phyloP scores from a whole-genome alignment of 2,113 vertebrate genomes.

The Xenopus laevis region DNA sequence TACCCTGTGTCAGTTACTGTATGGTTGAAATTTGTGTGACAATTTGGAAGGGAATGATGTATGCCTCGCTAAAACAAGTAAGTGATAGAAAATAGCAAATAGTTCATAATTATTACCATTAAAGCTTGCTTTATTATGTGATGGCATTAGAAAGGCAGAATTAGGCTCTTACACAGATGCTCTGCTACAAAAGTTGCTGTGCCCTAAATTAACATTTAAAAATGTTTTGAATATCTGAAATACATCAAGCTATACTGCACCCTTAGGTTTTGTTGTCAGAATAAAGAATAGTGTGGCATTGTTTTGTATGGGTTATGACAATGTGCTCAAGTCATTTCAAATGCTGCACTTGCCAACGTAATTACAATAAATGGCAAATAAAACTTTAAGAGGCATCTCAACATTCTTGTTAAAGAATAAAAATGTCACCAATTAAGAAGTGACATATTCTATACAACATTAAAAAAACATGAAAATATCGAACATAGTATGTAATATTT shows the following conservation, averaged over 20 bases:
- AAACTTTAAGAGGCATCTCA: too few relatives aligned
- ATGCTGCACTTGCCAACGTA: too few relatives aligned
- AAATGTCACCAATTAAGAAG: too few relatives aligned
- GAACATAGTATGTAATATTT: too few relatives aligned
- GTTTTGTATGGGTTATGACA: too few relatives aligned
- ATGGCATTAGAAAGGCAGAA: neutral
- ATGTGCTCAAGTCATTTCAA: too few relatives aligned
- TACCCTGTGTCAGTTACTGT: neutral
- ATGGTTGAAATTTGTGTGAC: slow-evolving; percentile 8
- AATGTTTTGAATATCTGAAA: neutral
- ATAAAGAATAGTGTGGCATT: too few relatives aligned
- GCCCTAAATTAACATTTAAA: slow-evolving; percentile 19
- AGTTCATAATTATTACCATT: slow-evolving; percentile 8
- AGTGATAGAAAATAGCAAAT: neutral
- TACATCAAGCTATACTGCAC: neutral
- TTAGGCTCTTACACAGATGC: neutral
- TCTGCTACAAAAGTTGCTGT: neutral
- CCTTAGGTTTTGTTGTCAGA: neutral
- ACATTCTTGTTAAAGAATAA: too few relatives aligned
- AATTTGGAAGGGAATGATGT: too few relatives aligned
- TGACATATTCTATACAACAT: too few relatives aligned
- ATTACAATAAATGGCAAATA: too few relatives aligned
- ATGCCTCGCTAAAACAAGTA: neutral
- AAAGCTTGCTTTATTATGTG: neutral
- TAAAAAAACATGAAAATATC: too few relatives aligned